Conservation (phyloP, 2,888 invertebrate genomes). For the Aspidapion aeneum region DNA sequence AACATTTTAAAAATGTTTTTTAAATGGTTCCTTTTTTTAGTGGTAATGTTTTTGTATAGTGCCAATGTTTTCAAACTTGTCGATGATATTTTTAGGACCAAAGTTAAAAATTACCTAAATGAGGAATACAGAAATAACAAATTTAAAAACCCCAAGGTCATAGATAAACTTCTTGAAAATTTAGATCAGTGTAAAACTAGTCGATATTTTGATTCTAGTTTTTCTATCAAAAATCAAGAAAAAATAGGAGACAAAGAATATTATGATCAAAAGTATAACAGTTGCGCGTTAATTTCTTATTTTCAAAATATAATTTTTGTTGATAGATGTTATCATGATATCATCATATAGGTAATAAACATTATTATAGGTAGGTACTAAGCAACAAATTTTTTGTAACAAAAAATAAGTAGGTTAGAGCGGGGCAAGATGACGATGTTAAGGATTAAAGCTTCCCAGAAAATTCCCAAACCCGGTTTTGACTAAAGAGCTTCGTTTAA, state of each 20-base stretch:
- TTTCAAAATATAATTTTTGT: slow-evolving; percentile 1
- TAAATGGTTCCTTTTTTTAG: slow-evolving; percentile 61
- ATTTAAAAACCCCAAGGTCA: slow-evolving; percentile 25
- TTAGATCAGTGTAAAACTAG: neutral
- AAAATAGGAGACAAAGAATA: neutral
- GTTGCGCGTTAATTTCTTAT: neutral
- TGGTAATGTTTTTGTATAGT: slow-evolving; percentile 71
- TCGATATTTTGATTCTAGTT: neutral
- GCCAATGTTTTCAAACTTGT: slow-evolving; percentile 67
- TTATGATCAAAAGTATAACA: neutral
- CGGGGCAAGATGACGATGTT: too few species aligned
- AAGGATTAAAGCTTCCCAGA: too few species aligned
- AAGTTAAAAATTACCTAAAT: slow-evolving; percentile 61
- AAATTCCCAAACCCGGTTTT: too few species aligned
- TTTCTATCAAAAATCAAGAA: neutral
- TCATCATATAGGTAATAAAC: too few species aligned
- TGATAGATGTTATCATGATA: neutral
- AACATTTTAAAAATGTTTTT: slow-evolving; percentile 62
- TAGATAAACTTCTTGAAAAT: slow-evolving; percentile 6
- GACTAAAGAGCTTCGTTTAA: too few species aligned
- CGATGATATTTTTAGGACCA: slow-evolving; percentile 68
- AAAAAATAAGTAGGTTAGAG: too few species aligned
- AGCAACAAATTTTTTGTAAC: too few species aligned
- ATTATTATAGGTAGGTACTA: too few species aligned
- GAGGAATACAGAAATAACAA: slow-evolving; percentile 44